Evolutionary conservation across 2,113 vertebrate species (phyloP), one percentile per base, ranked within the genome.

Genomic region (Amphiprion percula): DNA sequence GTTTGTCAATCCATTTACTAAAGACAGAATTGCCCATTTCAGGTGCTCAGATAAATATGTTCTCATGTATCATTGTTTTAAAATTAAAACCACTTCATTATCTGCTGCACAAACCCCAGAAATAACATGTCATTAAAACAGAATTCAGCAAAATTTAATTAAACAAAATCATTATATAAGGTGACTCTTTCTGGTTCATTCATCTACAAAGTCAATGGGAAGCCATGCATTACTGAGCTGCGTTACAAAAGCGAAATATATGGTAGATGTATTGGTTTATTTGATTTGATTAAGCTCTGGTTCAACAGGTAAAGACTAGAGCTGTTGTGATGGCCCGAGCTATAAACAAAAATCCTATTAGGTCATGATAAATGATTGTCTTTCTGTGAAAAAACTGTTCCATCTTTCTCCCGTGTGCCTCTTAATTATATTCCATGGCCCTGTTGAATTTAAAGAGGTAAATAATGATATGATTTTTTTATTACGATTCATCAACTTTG

Each of bases 401-500:
- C 77, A 79, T 82, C 62, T 71, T 70, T 88, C 65, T 81, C 78
- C 70, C 12, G 47, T 46, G 76, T 65, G 77, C 59, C 78, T 89
- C 86, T 89, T 92, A 91, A 94, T 92, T 92, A 90, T 83, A 62
- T 76, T 85, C 80, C 84, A 65, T 61, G 56, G 88, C 82, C 87
- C 85, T 33, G 82, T 87, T 90, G 90, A 91, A 85, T 92, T 91
- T 90, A 91, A 94, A 94, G 85, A 92, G 90, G 87, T 93, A 94
- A 93, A 93, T 94, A 94, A 93, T 91, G 86, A 91, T 93, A 87
- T 89, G 88, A 91, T 89, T 92, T 86, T 90, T 84, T 88, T 79
- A 91, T 90, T 90, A 84, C 74, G 78, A 90, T 87, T 91, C 90
- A 93, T 94, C 92, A 88, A 83, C 91, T 88, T 86, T 88, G 86